Evolutionary conservation across 2,113 vertebrate species (phyloP).

Genomic region (Gasterosteus aculeatus): DNA sequence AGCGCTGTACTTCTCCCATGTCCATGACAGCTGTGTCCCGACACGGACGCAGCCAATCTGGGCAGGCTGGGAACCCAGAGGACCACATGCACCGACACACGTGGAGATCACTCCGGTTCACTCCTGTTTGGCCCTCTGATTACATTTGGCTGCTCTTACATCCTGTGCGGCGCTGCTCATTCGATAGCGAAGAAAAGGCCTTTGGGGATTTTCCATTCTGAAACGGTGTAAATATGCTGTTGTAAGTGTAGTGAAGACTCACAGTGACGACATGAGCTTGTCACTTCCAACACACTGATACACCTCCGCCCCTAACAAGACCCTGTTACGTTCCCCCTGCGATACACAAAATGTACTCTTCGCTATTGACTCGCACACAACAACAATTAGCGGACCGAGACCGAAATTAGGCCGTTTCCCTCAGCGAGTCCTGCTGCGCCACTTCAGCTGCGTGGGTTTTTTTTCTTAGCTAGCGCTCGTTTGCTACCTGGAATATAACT

Average conservation of each 20-base stretch:
- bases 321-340: conserved; percentile 29
- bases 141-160: conserved; percentile 40
- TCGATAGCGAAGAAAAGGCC: conserved; percentile 21
- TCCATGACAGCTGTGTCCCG: conserved; percentile 53
- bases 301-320: conserved; percentile 24
- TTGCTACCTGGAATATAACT: conserved; percentile 16
- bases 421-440: conserved; percentile 56
- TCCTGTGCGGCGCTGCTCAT: conserved; percentile 41
- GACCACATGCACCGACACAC: conserved; percentile 42
- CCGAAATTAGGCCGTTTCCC: conserved; percentile 34
- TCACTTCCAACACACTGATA: conserved; percentile 21
- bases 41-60: conserved; percentile 52
- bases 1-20: conserved; percentile 41
- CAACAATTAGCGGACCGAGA: conserved; percentile 9
- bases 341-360: conserved; percentile 36
- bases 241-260: not conserved
- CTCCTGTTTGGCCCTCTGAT: conserved; percentile 51
- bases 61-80: conserved; percentile 27
- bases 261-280: conserved; percentile 31
- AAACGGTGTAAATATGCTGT: not conserved
- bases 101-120: conserved; percentile 37
- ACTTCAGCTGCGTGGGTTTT: conserved; percentile 37
- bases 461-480: conserved; percentile 11
- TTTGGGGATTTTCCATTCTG: conserved; percentile 27
- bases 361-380: conserved; percentile 61